These are phyloP conservation scores for Thinocorus orbignyianus DNA, from an alignment of 2,113 vertebrate species.

Conservation along the genomic window DNA sequence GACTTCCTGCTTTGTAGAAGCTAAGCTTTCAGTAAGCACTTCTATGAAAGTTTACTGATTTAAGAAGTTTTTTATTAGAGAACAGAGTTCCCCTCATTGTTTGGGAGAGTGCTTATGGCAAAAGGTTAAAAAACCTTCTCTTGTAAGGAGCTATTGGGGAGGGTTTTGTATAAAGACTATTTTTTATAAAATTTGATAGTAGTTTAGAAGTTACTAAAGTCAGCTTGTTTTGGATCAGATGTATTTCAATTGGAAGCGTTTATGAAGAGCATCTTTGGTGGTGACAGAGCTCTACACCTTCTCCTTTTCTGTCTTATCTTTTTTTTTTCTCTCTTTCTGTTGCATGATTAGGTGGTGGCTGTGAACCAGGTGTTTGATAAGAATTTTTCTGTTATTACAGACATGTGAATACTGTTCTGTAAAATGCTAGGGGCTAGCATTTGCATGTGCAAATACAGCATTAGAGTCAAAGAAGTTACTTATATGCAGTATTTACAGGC, in stretches of 20 bases:
- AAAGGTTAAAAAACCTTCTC: background rate
- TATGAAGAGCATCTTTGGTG: background rate
- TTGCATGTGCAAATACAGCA: background rate
- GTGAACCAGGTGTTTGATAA: background rate
- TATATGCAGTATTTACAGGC: background rate
- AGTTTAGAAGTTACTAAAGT: background rate
- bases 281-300: background rate
- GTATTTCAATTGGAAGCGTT: background rate
- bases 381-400: background rate
- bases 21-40: background rate
- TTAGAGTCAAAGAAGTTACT: background rate
- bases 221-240: background rate
- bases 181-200: background rate
- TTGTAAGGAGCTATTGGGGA: no score
- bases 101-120: background rate
- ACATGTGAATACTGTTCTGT: background rate
- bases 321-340: background rate
- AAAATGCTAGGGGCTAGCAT: background rate
- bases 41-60: background rate
- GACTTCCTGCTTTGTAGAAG: background rate
- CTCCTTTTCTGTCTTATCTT: background rate
- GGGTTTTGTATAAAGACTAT: background rate
- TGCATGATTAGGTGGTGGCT: background rate
- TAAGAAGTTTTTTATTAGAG: background rate
- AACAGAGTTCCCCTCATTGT: fast-evolving